Percentiles rank a stretch among this genome's conserved stretches.
phyloP scores from a whole-genome alignment of 2,113 vertebrate genomes.

The Lepus europaeus region DNA sequence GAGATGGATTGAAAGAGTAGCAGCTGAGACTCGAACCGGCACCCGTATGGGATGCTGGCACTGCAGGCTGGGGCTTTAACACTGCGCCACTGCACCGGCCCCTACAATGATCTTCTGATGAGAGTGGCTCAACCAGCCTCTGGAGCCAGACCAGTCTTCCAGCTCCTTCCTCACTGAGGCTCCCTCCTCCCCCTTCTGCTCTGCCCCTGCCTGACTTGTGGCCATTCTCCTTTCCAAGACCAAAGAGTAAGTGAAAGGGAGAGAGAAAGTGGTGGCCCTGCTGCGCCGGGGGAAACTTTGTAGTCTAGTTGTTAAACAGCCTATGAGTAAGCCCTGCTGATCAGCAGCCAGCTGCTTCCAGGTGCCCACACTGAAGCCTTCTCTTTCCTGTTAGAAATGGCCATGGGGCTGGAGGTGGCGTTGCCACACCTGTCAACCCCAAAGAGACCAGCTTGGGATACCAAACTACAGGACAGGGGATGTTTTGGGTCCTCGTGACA shows the following conservation, averaged over 20 bases:
- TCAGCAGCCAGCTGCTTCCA: not conserved
- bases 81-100: not conserved
- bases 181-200: not conserved
- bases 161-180: not conserved
- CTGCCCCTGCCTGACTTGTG: not conserved
- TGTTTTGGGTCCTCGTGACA: not conserved
- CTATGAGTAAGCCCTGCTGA: not conserved
- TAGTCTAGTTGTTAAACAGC: not conserved
- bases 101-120: conserved; percentile 13
- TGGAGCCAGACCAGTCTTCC: not conserved
- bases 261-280: not conserved
- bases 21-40: too few species aligned
- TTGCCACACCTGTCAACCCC: not conserved
- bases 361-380: not conserved
- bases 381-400: not conserved
- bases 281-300: not conserved
- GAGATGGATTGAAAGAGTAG: too few species aligned
- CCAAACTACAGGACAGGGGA: not conserved
- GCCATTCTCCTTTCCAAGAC: conserved; percentile 18
- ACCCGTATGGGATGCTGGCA: too few species aligned
- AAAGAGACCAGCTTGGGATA: not conserved
- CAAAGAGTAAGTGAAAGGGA: not conserved
- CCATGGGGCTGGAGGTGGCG: rapidly evolving
- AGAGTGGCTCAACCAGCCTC: not conserved
- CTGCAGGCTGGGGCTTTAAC: too few species aligned